Conservation (phyloP, 2,888 invertebrate genomes). For the Cenopis cana region DNA sequence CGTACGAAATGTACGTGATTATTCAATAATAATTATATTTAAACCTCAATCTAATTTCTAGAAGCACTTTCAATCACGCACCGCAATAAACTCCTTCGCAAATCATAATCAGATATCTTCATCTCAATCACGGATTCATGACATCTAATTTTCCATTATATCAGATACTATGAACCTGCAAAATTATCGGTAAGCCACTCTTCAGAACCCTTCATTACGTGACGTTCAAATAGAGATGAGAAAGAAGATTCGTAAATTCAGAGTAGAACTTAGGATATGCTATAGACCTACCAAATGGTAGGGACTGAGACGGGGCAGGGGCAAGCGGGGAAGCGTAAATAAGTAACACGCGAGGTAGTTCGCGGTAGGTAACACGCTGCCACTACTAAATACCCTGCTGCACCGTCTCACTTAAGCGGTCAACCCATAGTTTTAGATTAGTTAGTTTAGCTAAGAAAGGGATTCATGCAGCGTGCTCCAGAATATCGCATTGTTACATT, state of each 20-base stretch:
- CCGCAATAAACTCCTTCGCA: slow-evolving; percentile 6
- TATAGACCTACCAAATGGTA: not conserved
- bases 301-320: too few relatives aligned
- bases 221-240: slow-evolving; percentile 28
- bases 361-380: too few relatives aligned
- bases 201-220: slow-evolving; percentile 3
- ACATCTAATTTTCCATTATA: slow-evolving; percentile 24
- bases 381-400: too few relatives aligned
- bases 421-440: slow-evolving; percentile 1
- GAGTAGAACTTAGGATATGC: slow-evolving; percentile 32
- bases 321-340: too few relatives aligned
- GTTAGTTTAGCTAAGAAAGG: slow-evolving; percentile 18
- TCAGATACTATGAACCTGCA: slow-evolving; percentile 10
- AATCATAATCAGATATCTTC: slow-evolving; percentile 14
- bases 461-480: slow-evolving; percentile 72
- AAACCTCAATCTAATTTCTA: not conserved
- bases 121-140: slow-evolving; percentile 11
- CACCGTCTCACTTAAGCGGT: too few relatives aligned
- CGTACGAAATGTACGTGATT: not conserved
- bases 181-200: slow-evolving; percentile 16
- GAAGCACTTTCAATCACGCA: not conserved
- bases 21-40: not conserved
- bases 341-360: too few relatives aligned
- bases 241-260: slow-evolving; percentile 20
- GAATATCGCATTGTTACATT: slow-evolving; percentile 58